A percentile compares a stretch with the other conserved stretches of the same genome.
phyloP scores from a whole-genome alignment of 2,113 vertebrate species.

The Anarhynchus alexandrinus region DNA sequence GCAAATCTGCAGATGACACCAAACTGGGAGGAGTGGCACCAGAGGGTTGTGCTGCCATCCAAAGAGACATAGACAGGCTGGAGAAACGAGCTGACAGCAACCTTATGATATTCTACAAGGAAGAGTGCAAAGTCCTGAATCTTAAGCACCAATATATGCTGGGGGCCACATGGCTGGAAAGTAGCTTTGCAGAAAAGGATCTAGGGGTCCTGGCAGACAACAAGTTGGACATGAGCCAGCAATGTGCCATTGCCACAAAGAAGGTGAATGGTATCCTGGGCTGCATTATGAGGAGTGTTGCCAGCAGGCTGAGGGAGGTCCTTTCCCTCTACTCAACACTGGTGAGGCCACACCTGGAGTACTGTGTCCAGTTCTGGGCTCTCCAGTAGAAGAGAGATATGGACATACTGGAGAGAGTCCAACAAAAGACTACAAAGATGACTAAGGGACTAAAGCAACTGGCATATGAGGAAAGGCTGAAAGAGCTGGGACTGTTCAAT shows the following conservation, averaged over 20 bases:
- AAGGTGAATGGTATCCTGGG: not conserved
- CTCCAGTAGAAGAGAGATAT: not conserved
- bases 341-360: not conserved
- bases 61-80: not conserved
- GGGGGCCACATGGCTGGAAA: not conserved
- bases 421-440: not conserved
- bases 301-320: not conserved
- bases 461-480: not conserved
- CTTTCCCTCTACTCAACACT: not conserved
- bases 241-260: not conserved
- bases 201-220: not conserved
- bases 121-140: not conserved
- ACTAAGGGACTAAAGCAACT: not conserved
- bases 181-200: not conserved
- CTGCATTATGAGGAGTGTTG: not conserved
- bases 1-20: rapidly evolving
- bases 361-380: not conserved
- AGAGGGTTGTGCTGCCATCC: not conserved
- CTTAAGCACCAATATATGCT: not conserved
- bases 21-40: not conserved
- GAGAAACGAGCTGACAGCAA: not conserved
- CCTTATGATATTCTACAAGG: not conserved
- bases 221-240: not conserved
- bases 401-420: not conserved
- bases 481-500: not conserved